These are phyloP conservation scores for Aphis craccivora DNA, from an alignment of 1,140 invertebrate species.

Conservation along the genomic window DNA sequence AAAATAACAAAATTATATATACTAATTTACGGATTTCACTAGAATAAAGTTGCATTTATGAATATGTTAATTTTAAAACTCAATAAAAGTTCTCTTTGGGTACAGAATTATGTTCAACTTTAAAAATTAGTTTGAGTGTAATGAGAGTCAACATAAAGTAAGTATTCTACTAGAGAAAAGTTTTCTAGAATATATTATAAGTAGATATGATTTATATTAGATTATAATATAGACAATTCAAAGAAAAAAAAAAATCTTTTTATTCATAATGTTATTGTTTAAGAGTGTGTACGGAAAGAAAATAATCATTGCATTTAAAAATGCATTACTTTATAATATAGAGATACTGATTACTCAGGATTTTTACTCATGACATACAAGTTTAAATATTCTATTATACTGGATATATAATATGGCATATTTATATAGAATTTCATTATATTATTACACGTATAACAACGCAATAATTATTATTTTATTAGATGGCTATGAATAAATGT, in stretches of 20 bases:
- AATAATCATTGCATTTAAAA: not conserved
- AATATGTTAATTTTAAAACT: not conserved
- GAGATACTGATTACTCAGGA: not conserved
- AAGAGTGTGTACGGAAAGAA: not conserved
- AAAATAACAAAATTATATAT: not conserved
- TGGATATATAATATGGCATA: not conserved
- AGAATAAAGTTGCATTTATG: not conserved
- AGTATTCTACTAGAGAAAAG: not conserved
- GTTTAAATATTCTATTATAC: not conserved
- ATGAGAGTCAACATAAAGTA: not conserved
- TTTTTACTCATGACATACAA: not conserved
- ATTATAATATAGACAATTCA: not conserved
- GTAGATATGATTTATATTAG: not conserved
- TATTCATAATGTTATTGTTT: not conserved
- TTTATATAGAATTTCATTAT: not conserved
- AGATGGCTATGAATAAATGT: not conserved
- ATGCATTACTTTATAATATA: not conserved
- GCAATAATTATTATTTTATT: not conserved
- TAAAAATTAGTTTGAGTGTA: conserved; percentile 5
- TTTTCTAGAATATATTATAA: not conserved
- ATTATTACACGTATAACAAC: no score
- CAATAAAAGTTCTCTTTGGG: not conserved
- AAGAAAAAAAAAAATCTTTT: not conserved
- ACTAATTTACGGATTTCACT: not conserved
- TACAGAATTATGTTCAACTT: not conserved